Conservation (phyloP, 2,797 vertebrate genomes). For the Brachyrhaphis roseni region DNA sequence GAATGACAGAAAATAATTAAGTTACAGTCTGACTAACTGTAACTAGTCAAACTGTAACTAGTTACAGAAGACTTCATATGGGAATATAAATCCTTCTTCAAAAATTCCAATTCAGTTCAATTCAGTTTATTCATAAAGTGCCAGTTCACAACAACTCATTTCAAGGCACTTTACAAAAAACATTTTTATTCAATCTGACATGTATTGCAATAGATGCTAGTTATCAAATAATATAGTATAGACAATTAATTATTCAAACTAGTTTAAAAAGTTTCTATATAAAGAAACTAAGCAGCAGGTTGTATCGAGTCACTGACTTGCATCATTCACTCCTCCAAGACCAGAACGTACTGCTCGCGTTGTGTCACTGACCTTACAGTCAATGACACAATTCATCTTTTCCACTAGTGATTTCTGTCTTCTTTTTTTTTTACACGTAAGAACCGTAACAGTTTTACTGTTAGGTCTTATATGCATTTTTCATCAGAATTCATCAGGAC, state of each 20-base stretch:
- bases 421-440: neutral
- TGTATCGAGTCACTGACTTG: too few relatives aligned
- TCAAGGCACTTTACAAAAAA: neutral
- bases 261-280: too few relatives aligned
- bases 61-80: too few relatives aligned
- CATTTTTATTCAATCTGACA: neutral
- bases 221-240: too few relatives aligned
- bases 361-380: neutral
- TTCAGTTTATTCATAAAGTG: too few relatives aligned
- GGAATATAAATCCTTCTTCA: neutral
- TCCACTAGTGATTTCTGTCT: neutral
- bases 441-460: neutral
- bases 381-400: neutral
- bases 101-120: neutral
- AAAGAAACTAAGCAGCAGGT: too few relatives aligned
- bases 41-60: too few relatives aligned
- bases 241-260: too few relatives aligned
- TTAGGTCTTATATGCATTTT: neutral
- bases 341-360: too few relatives aligned
- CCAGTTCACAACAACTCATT: too few relatives aligned
- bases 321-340: too few relatives aligned
- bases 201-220: too few relatives aligned
- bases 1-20: neutral
- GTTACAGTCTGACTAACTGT: neutral
- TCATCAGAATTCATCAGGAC: neutral